A percentile compares a stretch with the other conserved stretches of the same genome.
phyloP scores from a whole-genome alignment of 2,888 invertebrate species.

The Caenorhabditis imperialis region DNA sequence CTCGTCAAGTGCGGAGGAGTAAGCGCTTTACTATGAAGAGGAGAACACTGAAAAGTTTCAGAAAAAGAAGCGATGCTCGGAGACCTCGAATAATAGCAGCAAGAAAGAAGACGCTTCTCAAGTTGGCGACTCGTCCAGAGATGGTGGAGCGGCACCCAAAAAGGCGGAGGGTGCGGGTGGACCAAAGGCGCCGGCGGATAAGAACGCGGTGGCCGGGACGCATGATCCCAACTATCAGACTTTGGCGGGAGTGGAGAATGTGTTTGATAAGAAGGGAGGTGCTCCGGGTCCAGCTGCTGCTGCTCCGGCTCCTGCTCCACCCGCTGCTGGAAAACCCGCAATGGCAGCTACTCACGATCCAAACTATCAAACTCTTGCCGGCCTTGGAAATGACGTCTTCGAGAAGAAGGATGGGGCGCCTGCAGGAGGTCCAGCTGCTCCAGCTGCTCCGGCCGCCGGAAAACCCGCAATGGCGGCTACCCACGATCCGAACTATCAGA shows the following conservation, averaged over 20 bases:
- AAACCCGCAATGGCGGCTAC: conserved; percentile 15
- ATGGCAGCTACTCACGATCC: conserved; percentile 1
- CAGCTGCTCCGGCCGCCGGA: neutral
- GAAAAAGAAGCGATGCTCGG: too few relatives aligned
- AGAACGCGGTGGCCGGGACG: conserved; percentile 33
- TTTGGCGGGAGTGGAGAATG: neutral
- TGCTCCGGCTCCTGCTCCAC: neutral
- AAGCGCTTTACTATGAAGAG: too few relatives aligned
- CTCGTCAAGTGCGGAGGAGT: too few relatives aligned
- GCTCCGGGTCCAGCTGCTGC: neutral
- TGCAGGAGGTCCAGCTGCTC: neutral
- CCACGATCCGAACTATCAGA: conserved; percentile 46
- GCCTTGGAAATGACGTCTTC: neutral
- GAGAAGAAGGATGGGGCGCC: conserved; percentile 3
- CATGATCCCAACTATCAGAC: conserved; percentile 32
- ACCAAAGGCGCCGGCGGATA: conserved; percentile 29
- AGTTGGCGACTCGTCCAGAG: too few relatives aligned
- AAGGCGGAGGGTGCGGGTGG: neutral
- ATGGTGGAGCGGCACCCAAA: too few relatives aligned
- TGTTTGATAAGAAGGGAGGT: conserved; percentile 1
- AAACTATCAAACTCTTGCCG: conserved; percentile 1
- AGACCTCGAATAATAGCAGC: too few relatives aligned
- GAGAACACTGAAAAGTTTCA: too few relatives aligned
- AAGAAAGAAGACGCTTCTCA: too few relatives aligned
- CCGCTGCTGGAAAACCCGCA: neutral